Conservation (phyloP, 2,888 invertebrate species). For the Slavum lentiscoides region DNA sequence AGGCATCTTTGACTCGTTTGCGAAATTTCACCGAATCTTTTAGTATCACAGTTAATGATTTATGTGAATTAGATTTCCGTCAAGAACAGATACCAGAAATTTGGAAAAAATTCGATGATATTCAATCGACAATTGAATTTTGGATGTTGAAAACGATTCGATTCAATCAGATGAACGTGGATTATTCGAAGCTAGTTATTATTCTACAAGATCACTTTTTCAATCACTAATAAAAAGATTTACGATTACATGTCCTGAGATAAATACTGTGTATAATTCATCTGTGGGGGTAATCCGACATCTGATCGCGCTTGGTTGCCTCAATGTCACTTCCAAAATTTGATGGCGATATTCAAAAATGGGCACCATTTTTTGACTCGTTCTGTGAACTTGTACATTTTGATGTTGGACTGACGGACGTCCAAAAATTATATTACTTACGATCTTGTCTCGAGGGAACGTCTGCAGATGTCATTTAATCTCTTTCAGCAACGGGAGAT, state of each 20-base stretch:
- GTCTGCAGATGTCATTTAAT: neutral
- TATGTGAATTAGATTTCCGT: neutral
- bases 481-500: neutral
- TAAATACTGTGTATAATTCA: neutral
- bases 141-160: neutral
- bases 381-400: neutral
- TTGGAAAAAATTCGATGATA: neutral
- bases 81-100: neutral
- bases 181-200: neutral
- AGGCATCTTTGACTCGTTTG: neutral
- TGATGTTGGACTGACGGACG: neutral
- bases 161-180: neutral
- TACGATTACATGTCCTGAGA: neutral
- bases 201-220: neutral
- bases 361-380: neutral
- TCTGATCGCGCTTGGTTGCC: neutral
- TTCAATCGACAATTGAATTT: too few relatives aligned
- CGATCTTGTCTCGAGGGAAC: neutral
- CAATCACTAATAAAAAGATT: neutral
- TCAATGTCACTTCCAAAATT: slow-evolving; percentile 2
- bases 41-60: neutral
- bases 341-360: slow-evolving; percentile 2
- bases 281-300: neutral
- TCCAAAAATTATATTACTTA: slow-evolving; percentile 4
- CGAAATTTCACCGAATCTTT: neutral